Base-by-base conservation (phyloP, 1,140 invertebrate genomes). In the Ips typographus region DNA sequence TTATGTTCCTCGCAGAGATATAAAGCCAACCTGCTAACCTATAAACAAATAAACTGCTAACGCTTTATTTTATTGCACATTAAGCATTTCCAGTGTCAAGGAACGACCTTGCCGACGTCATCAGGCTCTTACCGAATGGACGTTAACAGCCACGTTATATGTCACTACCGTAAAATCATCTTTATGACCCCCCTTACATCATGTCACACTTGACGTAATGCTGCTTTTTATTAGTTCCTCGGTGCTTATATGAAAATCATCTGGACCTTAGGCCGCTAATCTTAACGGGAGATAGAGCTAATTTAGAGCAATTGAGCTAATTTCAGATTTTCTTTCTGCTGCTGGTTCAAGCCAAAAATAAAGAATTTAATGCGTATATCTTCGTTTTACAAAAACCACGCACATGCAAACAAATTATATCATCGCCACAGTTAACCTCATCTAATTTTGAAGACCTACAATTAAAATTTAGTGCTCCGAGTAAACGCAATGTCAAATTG, bases 61-160 rank as follows among this genome's bases (percentile, higher is more conserved):
- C 62, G 70, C 41, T 62, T 65, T 61, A 67, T 73, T 73, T 75
- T 75, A 75, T 75, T 65, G 72, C 69, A 62, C 73, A 75, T 75
- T 73, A 73, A 71, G 68, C 72, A 73, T 71, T 75, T 75, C 74
- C 74, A 74, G 63, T 75, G 75, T 74, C 73, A 75, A 76, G 63
- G 71, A 75, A 73, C 75, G 75, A 70, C 75, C 75, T 76, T 76
- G 69, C 44, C 41, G 38, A 70, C 70, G 57, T 68, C 62, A 60
- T 68, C 40, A 47, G 39, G 58, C 57, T 60, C 47, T 42, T 68
- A 74, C 71, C 70, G 71, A 75, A 75, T 73, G 73, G 68, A 74
- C 60, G 70, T 75, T 73, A 75, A 73, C 71, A 65, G 62, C 59
- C 65, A 51, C 68, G 66, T 69, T 67, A 61, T 65, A 72, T 75